Conservation (phyloP, 2,888 invertebrate species). For the Morpho helenor region DNA sequence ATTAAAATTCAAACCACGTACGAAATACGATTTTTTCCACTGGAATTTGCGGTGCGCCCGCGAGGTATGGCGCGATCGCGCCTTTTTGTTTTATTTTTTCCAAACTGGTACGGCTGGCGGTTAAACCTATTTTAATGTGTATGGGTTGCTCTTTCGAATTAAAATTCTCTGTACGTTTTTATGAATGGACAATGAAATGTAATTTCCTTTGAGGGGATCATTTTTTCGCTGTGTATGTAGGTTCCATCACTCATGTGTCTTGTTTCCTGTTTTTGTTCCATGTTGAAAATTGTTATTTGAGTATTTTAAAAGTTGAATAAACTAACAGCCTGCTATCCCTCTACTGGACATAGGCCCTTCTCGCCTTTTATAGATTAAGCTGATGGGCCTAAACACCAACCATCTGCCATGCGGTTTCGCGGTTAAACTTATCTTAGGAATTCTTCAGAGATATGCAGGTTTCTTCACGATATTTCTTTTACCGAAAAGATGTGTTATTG, state of each 20-base stretch:
- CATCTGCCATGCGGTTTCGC: no score
- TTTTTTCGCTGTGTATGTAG: conserved; percentile 23
- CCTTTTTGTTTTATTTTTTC: conserved; percentile 74
- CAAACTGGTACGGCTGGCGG: conserved; percentile 74
- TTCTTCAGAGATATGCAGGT: no score
- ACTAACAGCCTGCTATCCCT: no score
- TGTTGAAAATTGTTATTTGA: background rate
- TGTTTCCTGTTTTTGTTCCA: conserved; percentile 3
- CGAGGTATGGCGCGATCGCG: conserved; percentile 74
- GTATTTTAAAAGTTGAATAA: background rate
- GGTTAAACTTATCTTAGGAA: no score
- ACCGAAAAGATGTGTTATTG: no score
- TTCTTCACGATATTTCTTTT: no score
- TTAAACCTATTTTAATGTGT: conserved; percentile 78
- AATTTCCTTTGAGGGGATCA: conserved; percentile 59
- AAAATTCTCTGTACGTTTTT: conserved; percentile 58
- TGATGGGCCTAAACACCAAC: no score
- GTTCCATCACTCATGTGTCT: conserved; percentile 13
- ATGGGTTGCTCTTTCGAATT: conserved; percentile 75
- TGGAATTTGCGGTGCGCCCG: conserved; percentile 75
- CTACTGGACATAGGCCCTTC: no score
- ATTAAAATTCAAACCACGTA: conserved; percentile 80
- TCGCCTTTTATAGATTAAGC: no score
- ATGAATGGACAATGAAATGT: conserved; percentile 67
- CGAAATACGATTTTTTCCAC: conserved; percentile 79